Base-by-base conservation (phyloP, 2,888 invertebrate genomes). In the Achlya flavicornis region DNA sequence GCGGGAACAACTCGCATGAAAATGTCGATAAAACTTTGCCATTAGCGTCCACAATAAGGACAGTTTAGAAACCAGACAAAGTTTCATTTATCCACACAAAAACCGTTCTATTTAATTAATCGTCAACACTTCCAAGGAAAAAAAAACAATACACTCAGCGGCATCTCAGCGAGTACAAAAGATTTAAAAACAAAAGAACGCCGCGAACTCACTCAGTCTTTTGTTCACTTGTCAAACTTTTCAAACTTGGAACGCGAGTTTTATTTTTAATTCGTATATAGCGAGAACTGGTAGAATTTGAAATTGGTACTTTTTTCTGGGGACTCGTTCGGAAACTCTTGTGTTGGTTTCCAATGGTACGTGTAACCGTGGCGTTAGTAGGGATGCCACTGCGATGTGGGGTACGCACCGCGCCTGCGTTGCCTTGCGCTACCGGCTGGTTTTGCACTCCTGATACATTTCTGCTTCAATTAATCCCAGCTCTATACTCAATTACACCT, bases 381-480 rank as follows among this genome's bases (percentile, higher is more conserved):
- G 79, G 76, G 80, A 77, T 83, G 78, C 85, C 87, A 93, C 92
- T 93, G 92, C 89, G 89, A 89, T 84, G 80, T 75, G 66, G 72
- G 75, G 69, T 72, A 77, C 79, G 81, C 80, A 87, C 72, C 85
- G 93, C 93, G 93, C 93, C 85, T 92, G 93, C 93, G 93, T 92
- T 87, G 80, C 81, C 86, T 86, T 86, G 86, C 88, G 88, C 86
- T 86, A 88, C 80, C 77, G 79, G 80, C 79, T 83, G 38, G 60
- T 26, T 60, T 87, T 90, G 91, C 89, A 91, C 90, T 89, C 84
- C 78, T 90, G 89, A 91, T 92, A 92, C 89, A 91, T 91, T 92
- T 90, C 90, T 88, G 88, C 89, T 87, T 90, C 90, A 93, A 93
- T 92, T 93, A 93, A 92, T 92, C 86, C 86, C 80, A 75, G 81